Evolutionary conservation across 2,888 invertebrate species (phyloP), one percentile per base, ranked within the genome.

Genomic region (Pharmacophagus antenor): DNA sequence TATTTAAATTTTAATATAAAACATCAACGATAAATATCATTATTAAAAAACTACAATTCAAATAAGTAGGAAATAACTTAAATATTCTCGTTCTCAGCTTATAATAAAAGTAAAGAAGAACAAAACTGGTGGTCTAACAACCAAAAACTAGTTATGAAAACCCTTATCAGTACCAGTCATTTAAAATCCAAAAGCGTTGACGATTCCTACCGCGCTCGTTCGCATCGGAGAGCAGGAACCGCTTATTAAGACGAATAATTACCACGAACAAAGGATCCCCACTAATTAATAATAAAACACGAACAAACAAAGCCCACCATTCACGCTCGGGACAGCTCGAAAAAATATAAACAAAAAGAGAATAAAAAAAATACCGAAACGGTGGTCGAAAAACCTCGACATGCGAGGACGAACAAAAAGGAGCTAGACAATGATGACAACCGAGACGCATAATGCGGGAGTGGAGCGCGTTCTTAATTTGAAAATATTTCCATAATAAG

Each of bases 281-380:
- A 88, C 89, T 90, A 90, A 90, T 89, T 90, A 90, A 89, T 90
- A 90, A 90, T 89, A 90, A 90, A 88, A 89, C 89, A 88, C 85
- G 85, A 84, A 82, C 87, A 88, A 88, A 89, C 88, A 90, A 90
- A 87, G 84, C 77, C 76, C 79, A 77, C 87, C 83, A 88, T 89
- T 88, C 88, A 88, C 83, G 85, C 84, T 82, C 81, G 81, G 85
- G 85, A 85, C 88, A 82, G 85, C 81, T 79, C 59, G 69, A 65
- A 70, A 66, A 70, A 78, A 77, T 79, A 85, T 84, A 82, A 85
- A 82, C 65, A 68, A 73, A 71, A 71, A 72, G 70, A 79, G 73
- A 74, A 81, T 61, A 77, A 79, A 82, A 80, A 82, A 80, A 87
- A 81, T 83, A 85, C 87, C 87, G 80, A 89, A 90, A 89, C 88